A percentile compares a stretch with the other conserved stretches of the same genome.
phyloP scores from a whole-genome alignment of 2,113 vertebrate genomes.

The Microcebus murinus region DNA sequence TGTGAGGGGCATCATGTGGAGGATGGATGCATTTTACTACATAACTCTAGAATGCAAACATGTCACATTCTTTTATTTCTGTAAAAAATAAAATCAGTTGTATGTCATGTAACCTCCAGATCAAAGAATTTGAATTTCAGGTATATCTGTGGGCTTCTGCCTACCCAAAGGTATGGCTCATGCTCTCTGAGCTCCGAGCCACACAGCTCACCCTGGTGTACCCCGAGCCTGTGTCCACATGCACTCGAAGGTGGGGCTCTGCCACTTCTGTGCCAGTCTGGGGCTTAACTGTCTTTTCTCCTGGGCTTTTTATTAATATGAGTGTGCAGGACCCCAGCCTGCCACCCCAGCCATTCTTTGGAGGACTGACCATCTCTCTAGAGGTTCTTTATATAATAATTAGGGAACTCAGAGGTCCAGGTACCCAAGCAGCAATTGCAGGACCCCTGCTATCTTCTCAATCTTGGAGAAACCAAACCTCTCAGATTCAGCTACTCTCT shows the following conservation, averaged over 20 bases:
- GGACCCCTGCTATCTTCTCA: background rate
- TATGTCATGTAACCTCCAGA: background rate
- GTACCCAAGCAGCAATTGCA: background rate
- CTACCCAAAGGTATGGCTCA: background rate
- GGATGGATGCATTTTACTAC: background rate
- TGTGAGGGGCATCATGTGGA: background rate
- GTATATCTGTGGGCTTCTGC: background rate
- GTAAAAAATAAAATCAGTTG: background rate
- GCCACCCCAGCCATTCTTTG: background rate
- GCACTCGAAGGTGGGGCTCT: background rate
- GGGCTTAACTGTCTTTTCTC: background rate
- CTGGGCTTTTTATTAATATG: background rate
- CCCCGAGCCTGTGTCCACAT: background rate
- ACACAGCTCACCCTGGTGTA: rapidly evolving
- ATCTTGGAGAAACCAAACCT: background rate
- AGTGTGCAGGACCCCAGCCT: rapidly evolving
- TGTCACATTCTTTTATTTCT: background rate
- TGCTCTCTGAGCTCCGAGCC: background rate
- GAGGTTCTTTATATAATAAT: background rate
- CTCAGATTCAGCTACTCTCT: background rate
- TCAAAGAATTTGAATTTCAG: background rate
- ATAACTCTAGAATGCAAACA: background rate
- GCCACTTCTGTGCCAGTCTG: background rate
- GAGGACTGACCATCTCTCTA: background rate
- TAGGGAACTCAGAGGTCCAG: background rate